Conservation (phyloP, 2,888 invertebrate genomes). For the Lithophane semibrunnea region DNA sequence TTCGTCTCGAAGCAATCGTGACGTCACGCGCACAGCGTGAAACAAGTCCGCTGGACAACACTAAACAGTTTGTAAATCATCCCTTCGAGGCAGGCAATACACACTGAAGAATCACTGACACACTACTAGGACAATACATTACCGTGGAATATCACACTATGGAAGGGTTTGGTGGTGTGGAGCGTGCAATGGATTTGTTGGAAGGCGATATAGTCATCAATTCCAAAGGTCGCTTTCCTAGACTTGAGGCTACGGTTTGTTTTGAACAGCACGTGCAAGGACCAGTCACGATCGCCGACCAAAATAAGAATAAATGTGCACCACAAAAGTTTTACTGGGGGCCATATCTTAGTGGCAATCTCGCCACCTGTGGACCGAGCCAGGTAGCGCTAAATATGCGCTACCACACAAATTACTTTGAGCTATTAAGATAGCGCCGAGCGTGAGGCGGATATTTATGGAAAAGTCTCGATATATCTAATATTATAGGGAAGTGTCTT, state of each 20-base stretch:
- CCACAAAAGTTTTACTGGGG: slow-evolving; percentile 59
- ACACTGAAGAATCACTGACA: slow-evolving; percentile 43
- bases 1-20: slow-evolving; percentile 79
- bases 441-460: slow-evolving; percentile 33
- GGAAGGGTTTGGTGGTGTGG: background rate
- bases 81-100: slow-evolving; percentile 73
- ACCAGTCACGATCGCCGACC: slow-evolving; percentile 77
- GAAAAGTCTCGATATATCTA: slow-evolving; percentile 34
- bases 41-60: slow-evolving; percentile 78
- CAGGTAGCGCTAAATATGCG: slow-evolving; percentile 54
- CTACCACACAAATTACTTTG: slow-evolving; percentile 62
- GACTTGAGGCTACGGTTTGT: slow-evolving; percentile 73
- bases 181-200: slow-evolving; percentile 43
- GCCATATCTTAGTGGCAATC: slow-evolving; percentile 64
- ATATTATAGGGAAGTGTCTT: slow-evolving; percentile 25
- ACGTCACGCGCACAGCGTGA: slow-evolving; percentile 78
- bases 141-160: slow-evolving; percentile 11
- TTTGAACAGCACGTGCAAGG: slow-evolving; percentile 77
- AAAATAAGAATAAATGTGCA: slow-evolving; percentile 68
- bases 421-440: slow-evolving; percentile 54
- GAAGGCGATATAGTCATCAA: slow-evolving; percentile 33
- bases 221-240: slow-evolving; percentile 62
- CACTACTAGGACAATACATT: slow-evolving; percentile 47
- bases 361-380: slow-evolving; percentile 62
- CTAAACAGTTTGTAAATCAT: slow-evolving; percentile 79